A percentile compares a stretch with the other conserved stretches of the same genome.
Conservation (phyloP, 2,113 vertebrate genomes). For the Mystacornis crossleyi region DNA sequence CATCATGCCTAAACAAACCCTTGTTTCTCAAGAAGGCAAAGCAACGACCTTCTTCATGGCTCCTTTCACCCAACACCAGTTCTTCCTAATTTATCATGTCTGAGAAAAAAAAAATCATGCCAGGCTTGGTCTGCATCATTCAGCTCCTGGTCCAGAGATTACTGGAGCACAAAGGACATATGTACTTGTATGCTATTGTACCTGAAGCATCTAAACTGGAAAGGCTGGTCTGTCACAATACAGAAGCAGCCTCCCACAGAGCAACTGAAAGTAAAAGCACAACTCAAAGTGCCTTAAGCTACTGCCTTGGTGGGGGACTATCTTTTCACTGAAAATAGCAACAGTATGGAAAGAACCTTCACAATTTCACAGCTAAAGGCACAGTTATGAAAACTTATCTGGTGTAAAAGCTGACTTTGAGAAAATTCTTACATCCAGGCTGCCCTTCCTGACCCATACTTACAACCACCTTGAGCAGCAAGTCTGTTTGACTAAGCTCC, state of each 20-base stretch:
- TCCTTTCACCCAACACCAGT: not conserved
- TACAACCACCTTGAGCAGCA: not conserved
- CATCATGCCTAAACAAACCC: not conserved
- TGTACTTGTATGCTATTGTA: not conserved
- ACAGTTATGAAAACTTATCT: not conserved
- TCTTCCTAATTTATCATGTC: not conserved
- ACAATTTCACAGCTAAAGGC: not conserved
- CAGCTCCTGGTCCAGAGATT: not conserved
- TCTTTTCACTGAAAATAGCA: not conserved
- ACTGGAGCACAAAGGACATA: not conserved
- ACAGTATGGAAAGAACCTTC: not conserved
- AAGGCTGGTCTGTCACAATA: not conserved
- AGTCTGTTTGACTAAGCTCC: not conserved
- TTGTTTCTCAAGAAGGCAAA: not conserved
- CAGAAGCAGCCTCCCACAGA: not conserved
- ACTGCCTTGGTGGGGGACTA: not conserved
- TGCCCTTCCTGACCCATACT: not conserved
- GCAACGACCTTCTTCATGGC: rapidly evolving
- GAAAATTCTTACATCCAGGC: not conserved
- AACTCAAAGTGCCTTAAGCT: not conserved
- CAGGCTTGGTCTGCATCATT: not conserved
- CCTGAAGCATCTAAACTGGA: not conserved
- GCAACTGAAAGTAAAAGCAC: not conserved
- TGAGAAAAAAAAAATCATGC: not conserved
- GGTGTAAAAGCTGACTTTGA: not conserved